Conservation (phyloP, 2,797 vertebrate species). For the Antrozous pallidus region DNA sequence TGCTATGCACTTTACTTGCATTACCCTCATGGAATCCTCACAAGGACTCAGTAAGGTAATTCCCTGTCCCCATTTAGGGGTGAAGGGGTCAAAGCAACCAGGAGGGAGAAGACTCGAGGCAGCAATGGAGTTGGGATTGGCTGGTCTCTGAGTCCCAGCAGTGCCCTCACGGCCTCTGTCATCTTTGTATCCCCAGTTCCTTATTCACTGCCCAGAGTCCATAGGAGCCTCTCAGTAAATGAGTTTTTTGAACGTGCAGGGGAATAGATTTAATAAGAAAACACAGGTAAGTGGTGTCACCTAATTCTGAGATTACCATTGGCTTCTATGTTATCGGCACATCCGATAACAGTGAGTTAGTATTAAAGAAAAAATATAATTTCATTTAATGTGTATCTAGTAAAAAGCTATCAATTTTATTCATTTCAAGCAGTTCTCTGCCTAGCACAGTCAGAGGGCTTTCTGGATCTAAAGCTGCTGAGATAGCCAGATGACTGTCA, state of each 20-base stretch:
- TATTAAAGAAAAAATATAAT: not conserved
- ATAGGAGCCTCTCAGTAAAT: not conserved
- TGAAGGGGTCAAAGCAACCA: not conserved
- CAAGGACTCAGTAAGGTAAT: not conserved
- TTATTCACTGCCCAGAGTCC: not conserved
- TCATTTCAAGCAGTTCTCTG: not conserved
- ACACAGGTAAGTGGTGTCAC: not conserved
- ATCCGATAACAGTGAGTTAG: not conserved
- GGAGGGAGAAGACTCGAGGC: fast-evolving
- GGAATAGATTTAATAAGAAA: not conserved
- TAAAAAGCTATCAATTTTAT: not conserved
- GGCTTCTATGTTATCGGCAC: not conserved
- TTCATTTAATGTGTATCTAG: not conserved
- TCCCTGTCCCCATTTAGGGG: not conserved
- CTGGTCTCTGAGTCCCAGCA: not conserved
- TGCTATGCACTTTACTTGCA: not conserved
- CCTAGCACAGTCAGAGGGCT: not conserved
- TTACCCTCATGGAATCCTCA: not conserved
- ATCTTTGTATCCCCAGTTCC: too few species aligned
- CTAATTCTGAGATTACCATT: not conserved
- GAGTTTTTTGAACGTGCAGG: not conserved
- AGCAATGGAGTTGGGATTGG: not conserved
- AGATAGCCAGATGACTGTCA: not conserved
- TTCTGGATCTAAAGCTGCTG: not conserved
- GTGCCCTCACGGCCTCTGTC: not conserved